These are phyloP conservation scores for Sphecodes monilicornis DNA, from an alignment of 2,888 invertebrate genomes.

Conservation along the genomic window DNA sequence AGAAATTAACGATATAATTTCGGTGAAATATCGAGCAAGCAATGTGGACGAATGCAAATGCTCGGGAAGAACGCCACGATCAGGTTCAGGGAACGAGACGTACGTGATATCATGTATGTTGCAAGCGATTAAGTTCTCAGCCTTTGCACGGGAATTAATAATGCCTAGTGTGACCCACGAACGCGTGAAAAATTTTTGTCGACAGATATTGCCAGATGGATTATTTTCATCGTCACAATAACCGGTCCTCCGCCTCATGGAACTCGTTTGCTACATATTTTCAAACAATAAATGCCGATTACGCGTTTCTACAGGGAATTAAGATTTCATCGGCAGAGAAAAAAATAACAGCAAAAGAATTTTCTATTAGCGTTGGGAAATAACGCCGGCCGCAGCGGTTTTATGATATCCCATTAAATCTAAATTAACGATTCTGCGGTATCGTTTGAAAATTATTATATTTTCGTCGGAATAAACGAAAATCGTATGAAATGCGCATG, in stretches of 20 bases:
- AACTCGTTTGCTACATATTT: background rate
- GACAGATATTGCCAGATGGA: constrained; percentile 8
- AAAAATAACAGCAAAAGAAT: background rate
- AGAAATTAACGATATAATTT: constrained; percentile 19
- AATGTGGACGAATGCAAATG: constrained; percentile 55
- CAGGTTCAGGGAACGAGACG: constrained; percentile 56
- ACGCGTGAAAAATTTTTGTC: constrained; percentile 42
- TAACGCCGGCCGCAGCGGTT: background rate
- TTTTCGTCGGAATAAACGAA: background rate
- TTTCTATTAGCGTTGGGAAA: background rate
- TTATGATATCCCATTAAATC: constrained; percentile 12
- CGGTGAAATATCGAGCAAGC: constrained; percentile 10
- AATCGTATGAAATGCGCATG: background rate
- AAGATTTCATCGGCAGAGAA: constrained; percentile 8
- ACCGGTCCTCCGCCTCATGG: background rate
- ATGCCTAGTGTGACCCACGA: constrained; percentile 52
- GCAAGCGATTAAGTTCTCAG: constrained; percentile 64
- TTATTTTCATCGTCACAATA: constrained; percentile 2
- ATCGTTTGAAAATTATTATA: background rate
- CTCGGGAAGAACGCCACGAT: constrained; percentile 54
- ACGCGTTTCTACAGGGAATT: background rate
- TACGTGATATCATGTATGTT: constrained; percentile 65
- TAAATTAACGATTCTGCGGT: constrained; percentile 20
- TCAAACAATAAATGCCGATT: background rate
- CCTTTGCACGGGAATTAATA: constrained; percentile 59